These are phyloP conservation scores for Emesis castigata DNA, from an alignment of 2,888 invertebrate genomes.

Conservation along the genomic window DNA sequence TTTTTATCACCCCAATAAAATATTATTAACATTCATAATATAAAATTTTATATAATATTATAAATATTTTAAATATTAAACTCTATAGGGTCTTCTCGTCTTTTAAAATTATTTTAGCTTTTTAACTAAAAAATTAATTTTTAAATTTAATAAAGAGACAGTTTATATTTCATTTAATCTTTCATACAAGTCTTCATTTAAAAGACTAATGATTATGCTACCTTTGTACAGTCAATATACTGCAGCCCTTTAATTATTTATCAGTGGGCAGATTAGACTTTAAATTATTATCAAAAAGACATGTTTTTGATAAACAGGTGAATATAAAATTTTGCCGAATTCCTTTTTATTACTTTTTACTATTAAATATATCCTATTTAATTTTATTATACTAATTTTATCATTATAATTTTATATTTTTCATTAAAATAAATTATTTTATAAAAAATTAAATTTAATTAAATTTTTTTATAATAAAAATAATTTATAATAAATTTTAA, in stretches of 20 bases:
- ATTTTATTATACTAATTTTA: constrained; percentile 87
- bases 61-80: constrained; percentile 85
- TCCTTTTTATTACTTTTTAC: constrained; percentile 95
- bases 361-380: constrained; percentile 69
- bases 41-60: constrained; percentile 76
- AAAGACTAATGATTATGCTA: constrained; percentile 84
- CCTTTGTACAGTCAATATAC: constrained; percentile 80
- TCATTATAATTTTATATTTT: constrained; percentile 84
- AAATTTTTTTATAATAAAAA: constrained; percentile 76
- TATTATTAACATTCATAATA: constrained; percentile 76
- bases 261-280: constrained; percentile 92
- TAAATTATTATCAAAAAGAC: constrained; percentile 85
- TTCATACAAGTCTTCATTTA: constrained; percentile 95
- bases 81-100: constrained; percentile 95
- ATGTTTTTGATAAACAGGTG: constrained; percentile 95
- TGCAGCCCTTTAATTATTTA: constrained; percentile 92
- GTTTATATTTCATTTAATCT: constrained; percentile 90
- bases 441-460: constrained; percentile 52
- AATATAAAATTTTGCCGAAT: constrained; percentile 90
- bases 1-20: constrained; percentile 91
- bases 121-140: constrained; percentile 88
- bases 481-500: constrained; percentile 85
- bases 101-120: constrained; percentile 90
- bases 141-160: constrained; percentile 84
- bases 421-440: constrained; percentile 79